Evolutionary conservation across 92 coral and sea anemone species (phyloP).

Genomic region (Phenganax subtilis): DNA sequence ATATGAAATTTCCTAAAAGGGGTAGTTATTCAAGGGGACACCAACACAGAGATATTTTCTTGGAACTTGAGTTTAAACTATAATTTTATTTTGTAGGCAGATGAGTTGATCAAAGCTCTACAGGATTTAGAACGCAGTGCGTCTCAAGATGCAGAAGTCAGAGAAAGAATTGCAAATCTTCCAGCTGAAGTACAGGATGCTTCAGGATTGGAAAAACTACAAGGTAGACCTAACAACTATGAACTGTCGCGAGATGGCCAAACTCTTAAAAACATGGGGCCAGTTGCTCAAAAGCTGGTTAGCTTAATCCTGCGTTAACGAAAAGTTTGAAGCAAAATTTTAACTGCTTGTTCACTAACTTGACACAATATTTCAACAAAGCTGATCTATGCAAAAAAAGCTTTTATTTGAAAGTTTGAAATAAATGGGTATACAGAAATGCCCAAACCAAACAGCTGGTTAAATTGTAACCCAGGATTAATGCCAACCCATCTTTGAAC

Average conservation of each 20-base stretch:
- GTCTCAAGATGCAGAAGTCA: slow-evolving; percentile 92
- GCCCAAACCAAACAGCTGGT: too few relatives aligned
- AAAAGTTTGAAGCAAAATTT: too few relatives aligned
- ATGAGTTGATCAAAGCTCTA: slow-evolving; percentile 79
- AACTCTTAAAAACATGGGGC: too few relatives aligned
- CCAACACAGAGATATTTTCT: background rate
- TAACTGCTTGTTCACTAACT: background rate
- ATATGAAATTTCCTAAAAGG: background rate
- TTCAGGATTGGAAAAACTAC: slow-evolving; percentile 80
- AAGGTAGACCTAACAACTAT: slow-evolving; percentile 49
- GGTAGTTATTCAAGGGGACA: too few relatives aligned
- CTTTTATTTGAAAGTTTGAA: background rate
- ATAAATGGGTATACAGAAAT: too few relatives aligned
- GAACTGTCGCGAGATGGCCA: background rate
- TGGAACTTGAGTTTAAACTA: background rate
- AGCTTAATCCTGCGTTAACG: too few relatives aligned
- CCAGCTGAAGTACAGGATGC: slow-evolving; percentile 98
- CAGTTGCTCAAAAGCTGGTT: too few relatives aligned
- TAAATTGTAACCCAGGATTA: too few relatives aligned
- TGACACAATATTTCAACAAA: background rate
- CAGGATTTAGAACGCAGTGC: slow-evolving; percentile 92
- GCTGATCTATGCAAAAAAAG: background rate
- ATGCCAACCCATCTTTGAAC: too few relatives aligned
- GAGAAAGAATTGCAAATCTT: slow-evolving; percentile 94
- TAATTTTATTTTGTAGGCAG: slow-evolving; percentile 55